Conservation (phyloP, 2,113 vertebrate genomes). For the Labeo catla region DNA sequence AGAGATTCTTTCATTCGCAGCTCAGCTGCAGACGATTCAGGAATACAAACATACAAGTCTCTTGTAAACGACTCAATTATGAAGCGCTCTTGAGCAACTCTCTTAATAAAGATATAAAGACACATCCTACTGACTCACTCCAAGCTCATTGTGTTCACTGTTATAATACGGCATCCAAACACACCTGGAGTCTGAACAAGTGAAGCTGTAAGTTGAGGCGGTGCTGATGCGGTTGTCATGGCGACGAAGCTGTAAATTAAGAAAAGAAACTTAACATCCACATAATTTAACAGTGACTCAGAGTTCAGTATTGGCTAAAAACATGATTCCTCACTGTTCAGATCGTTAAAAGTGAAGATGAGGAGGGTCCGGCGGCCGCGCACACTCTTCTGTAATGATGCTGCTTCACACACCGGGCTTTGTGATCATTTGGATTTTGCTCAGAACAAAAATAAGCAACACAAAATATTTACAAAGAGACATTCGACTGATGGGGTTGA, state of each 20-base stretch:
- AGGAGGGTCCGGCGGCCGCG: background rate
- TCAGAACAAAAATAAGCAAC: background rate
- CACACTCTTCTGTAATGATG: background rate
- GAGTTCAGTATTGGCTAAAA: background rate
- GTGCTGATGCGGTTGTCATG: slow-evolving; percentile 8
- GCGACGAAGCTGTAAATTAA: background rate
- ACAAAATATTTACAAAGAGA: too few species aligned
- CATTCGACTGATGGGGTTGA: too few species aligned
- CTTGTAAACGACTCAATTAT: background rate
- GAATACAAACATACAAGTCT: background rate
- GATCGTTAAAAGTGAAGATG: background rate
- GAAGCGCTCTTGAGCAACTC: too few species aligned
- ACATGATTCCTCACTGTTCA: background rate
- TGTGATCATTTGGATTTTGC: too few species aligned
- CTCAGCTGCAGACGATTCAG: background rate
- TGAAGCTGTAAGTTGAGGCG: background rate
- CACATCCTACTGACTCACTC: background rate
- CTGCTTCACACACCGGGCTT: background rate
- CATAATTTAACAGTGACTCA: background rate
- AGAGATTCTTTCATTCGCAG: background rate
- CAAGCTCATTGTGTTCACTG: background rate
- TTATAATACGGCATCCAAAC: background rate
- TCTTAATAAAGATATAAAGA: too few species aligned
- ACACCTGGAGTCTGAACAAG: background rate
- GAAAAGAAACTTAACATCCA: background rate